phyloP scores from a whole-genome alignment of 2,113 vertebrate genomes.

The Australoheros scitulus region DNA sequence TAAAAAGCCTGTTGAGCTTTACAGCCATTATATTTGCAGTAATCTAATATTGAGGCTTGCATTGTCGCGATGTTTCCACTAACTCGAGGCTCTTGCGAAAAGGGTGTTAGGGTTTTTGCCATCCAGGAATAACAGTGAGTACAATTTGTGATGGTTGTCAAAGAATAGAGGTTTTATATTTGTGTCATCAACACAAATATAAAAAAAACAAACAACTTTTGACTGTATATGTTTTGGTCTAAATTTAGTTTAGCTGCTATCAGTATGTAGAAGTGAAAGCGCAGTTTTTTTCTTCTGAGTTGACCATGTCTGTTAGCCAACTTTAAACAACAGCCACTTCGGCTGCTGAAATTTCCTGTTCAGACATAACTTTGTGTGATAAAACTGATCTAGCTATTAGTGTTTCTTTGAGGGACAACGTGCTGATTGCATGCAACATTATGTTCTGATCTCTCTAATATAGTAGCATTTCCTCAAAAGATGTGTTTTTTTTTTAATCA shows the following conservation, averaged over 20 bases:
- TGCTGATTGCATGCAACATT: background rate
- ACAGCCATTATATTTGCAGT: slow-evolving; percentile 6
- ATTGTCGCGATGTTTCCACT: background rate
- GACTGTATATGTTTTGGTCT: background rate
- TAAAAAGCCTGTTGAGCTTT: slow-evolving; percentile 3
- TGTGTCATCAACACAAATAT: background rate
- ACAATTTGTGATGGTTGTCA: background rate
- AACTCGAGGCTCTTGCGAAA: background rate
- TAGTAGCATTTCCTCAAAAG: no score
- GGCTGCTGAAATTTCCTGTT: background rate
- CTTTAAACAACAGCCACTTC: background rate
- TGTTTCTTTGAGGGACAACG: background rate
- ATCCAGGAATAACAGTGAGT: background rate
- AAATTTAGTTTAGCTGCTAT: background rate
- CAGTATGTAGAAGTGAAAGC: background rate
- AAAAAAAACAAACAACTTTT: background rate
- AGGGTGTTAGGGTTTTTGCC: background rate
- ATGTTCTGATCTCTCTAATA: background rate
- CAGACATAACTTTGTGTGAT: background rate
- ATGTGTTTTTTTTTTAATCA: background rate
- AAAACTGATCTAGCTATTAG: background rate
- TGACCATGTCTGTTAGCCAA: background rate
- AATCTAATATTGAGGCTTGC: background rate
- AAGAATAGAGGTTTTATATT: background rate
- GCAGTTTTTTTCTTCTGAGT: background rate